These are phyloP conservation scores for Cliona cf. orientalis DNA, from an alignment of 37 sponge, comb jelly and placozoan species.

Conservation along the genomic window DNA sequence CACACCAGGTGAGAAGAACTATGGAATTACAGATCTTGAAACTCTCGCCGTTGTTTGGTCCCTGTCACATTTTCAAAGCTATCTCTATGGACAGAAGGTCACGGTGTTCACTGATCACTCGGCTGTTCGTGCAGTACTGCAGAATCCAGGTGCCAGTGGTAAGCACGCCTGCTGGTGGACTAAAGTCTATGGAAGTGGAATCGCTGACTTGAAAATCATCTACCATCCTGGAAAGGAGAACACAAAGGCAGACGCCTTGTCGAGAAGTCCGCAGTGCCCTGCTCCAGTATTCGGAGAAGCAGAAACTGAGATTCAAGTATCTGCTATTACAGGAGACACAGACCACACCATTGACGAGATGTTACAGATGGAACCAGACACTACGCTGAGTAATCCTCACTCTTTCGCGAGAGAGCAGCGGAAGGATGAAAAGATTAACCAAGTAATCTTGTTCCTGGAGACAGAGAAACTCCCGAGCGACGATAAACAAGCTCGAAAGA, in stretches of 20 bases:
- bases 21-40: slow-evolving; percentile 15
- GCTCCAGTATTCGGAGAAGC: too few relatives aligned
- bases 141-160: slow-evolving; percentile 34
- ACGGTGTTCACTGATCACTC: slow-evolving; percentile 44
- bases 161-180: slow-evolving; percentile 71
- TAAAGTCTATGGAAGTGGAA: slow-evolving; percentile 30
- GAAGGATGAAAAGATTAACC: slow-evolving; percentile 42
- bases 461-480: slow-evolving; percentile 43
- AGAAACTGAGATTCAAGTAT: too few relatives aligned
- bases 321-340: too few relatives aligned
- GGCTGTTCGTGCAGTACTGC: slow-evolving; percentile 60
- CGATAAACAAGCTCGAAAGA: background rate
- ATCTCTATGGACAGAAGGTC: slow-evolving; percentile 21
- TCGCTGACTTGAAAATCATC: slow-evolving; percentile 8
- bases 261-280: slow-evolving; percentile 19
- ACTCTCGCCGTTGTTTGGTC: slow-evolving; percentile 33
- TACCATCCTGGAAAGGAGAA: slow-evolving; percentile 44
- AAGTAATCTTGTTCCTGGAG: slow-evolving; percentile 30
- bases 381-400: background rate
- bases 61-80: background rate
- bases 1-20: slow-evolving; percentile 22
- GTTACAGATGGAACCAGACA: too few relatives aligned
- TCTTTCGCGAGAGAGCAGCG: slow-evolving; percentile 42
- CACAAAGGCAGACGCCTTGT: slow-evolving; percentile 55
- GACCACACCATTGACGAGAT: too few relatives aligned